Evolutionary conservation across 2,797 vertebrate genomes (phyloP), one percentile per base, ranked within the genome.

Genomic region (Emys orbicularis): DNA sequence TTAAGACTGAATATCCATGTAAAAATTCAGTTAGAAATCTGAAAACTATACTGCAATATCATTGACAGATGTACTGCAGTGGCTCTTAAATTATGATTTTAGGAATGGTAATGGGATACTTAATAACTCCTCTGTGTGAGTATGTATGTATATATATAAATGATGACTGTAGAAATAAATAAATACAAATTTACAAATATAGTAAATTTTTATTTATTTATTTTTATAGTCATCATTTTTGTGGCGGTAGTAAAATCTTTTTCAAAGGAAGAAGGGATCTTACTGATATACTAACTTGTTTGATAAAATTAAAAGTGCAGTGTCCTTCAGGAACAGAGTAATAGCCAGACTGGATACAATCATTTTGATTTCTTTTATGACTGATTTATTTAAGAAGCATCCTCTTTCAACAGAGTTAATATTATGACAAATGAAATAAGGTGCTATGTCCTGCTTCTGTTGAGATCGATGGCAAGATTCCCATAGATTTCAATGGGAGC

Each of bases 141-240:
- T 19, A 13, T 59, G 25, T 31, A 31, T 31, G 6, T 59, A 4
- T 21, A 56, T 27, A 9, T 54, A 23, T 54, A 54, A 54, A 54
- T 52, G 52, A 19, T 18, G 52, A 52, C 16, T 18, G 19, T 23
- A 54, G 23, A 54, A 53, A 53, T 53, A 53, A 54, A 54, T 54
- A 54, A 54, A 0, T 41, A 23, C 54, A 3, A 16, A 56, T 15
- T 16, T 15, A 29, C 49, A 9, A 0, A 0, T 10, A 68, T 31
- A 44, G 52, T 79, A 29, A 27, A 6, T 68, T 44, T 49, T 0
- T 1, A 6, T 12, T 2, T 5, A 0, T 74, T 85, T 47, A 16
- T 59, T 53, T 25, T 5, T 12, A 2, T 0, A 3, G 34, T 19
- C 92, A 76, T 81, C 34, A 50, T 23, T 90, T 50, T 15, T 27